Evolutionary conservation across 1,140 invertebrate species (phyloP).

Genomic region (Hermatobates lingyangjiaoensis): DNA sequence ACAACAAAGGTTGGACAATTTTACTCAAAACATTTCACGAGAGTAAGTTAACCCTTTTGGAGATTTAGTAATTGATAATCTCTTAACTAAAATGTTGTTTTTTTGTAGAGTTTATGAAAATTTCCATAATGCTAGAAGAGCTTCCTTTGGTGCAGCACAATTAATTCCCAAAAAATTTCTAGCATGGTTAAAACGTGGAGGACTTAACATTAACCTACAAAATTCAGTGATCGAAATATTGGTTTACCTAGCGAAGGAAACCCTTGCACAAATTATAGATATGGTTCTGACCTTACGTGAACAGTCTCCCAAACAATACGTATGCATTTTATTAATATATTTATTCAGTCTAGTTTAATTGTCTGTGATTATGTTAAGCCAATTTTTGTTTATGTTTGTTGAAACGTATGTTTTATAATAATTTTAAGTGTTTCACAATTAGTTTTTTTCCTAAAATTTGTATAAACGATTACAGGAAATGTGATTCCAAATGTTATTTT

Average conservation of each 20-base stretch:
- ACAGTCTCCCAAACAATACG: neutral
- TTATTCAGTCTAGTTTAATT: too few species aligned
- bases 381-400: too few species aligned
- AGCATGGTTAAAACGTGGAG: conserved; percentile 4
- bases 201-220: conserved; percentile 1
- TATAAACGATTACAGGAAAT: too few species aligned
- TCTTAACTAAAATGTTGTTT: neutral
- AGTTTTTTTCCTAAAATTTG: too few species aligned
- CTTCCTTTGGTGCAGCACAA: conserved; percentile 6
- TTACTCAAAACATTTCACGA: conserved; percentile 2
- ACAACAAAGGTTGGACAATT: conserved; percentile 10
- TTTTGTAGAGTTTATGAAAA: conserved; percentile 7
- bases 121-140: conserved; percentile 5
- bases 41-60: too few species aligned
- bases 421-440: too few species aligned
- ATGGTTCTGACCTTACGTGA: conserved; percentile 34
- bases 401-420: too few species aligned
- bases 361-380: too few species aligned
- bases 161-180: conserved; percentile 3
- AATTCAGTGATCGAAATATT: conserved; percentile 29
- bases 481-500: too few species aligned
- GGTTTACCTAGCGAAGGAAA: conserved; percentile 44
- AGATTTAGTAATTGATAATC: neutral
- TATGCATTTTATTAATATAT: too few species aligned
- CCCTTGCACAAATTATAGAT: conserved; percentile 43